These are phyloP conservation scores for Mamestra configurata DNA, from an alignment of 1,140 invertebrate species.

Conservation along the genomic window DNA sequence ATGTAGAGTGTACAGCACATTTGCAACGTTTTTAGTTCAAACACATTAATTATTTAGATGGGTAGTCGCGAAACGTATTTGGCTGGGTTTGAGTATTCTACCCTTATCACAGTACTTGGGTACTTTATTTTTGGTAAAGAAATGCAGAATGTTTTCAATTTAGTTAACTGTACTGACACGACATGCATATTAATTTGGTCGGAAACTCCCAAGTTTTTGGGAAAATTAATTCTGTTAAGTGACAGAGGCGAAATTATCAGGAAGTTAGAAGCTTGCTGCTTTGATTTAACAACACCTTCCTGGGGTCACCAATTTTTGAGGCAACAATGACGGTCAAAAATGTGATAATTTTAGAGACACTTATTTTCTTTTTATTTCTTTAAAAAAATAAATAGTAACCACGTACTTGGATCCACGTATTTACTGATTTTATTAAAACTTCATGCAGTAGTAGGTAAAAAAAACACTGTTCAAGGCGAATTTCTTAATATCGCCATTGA, in stretches of 20 bases:
- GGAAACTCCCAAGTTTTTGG: background rate
- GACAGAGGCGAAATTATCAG: background rate
- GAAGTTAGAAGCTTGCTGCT: background rate
- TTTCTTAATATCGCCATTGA: too few species aligned
- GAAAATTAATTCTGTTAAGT: background rate
- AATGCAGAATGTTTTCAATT: background rate
- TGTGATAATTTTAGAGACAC: too few species aligned
- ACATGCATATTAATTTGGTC: background rate
- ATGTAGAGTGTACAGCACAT: slow-evolving; percentile 12
- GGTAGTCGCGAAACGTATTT: slow-evolving; percentile 13
- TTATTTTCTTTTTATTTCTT: too few species aligned
- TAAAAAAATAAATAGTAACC: too few species aligned
- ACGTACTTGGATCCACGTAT: too few species aligned
- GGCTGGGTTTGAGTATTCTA: background rate
- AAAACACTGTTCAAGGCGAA: too few species aligned
- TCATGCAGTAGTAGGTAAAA: too few species aligned
- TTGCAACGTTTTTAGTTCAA: slow-evolving; percentile 24
- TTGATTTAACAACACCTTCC: background rate
- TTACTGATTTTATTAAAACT: too few species aligned
- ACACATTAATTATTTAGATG: slow-evolving; percentile 30
- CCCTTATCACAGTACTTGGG: background rate
- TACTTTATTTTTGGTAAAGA: background rate
- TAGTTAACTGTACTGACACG: background rate
- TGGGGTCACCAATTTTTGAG: too few species aligned
- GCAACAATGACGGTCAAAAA: too few species aligned